These are phyloP conservation scores for Tiliacea aurago DNA, from an alignment of 2,888 invertebrate genomes.

Conservation along the genomic window DNA sequence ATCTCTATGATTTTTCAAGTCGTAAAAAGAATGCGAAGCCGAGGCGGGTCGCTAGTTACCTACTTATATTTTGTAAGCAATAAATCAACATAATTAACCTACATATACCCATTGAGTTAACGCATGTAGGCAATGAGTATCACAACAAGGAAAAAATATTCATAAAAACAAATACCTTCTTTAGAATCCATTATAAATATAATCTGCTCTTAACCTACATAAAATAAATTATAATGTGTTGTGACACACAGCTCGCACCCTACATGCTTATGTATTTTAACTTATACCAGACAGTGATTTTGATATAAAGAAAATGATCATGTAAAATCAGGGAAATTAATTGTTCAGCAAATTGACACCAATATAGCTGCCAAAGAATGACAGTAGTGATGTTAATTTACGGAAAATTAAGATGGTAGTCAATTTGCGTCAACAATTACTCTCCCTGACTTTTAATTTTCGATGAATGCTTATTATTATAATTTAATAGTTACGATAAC, in stretches of 20 bases:
- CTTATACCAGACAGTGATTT: background rate
- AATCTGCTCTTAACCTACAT: background rate
- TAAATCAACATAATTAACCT: background rate
- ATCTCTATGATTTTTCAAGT: background rate
- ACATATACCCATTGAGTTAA: background rate
- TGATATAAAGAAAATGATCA: too few relatives aligned
- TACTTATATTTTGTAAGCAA: background rate
- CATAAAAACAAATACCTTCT: conserved; percentile 11
- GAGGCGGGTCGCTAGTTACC: background rate
- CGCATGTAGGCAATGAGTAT: background rate
- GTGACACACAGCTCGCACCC: background rate
- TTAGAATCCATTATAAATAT: conserved; percentile 2
- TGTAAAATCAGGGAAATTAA: background rate
- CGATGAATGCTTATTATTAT: background rate
- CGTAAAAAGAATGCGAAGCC: too few relatives aligned
- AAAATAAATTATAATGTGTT: background rate
- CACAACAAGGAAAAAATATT: conserved; percentile 12
- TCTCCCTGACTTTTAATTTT: background rate
- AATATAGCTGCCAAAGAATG: too few relatives aligned
- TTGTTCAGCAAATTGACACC: background rate
- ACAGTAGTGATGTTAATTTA: too few relatives aligned
- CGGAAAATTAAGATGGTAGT: too few relatives aligned
- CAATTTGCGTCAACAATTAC: background rate
- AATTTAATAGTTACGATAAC: background rate
- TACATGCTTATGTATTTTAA: background rate